Conservation (phyloP, 2,888 invertebrate species). For the Alloplasta piceator region DNA sequence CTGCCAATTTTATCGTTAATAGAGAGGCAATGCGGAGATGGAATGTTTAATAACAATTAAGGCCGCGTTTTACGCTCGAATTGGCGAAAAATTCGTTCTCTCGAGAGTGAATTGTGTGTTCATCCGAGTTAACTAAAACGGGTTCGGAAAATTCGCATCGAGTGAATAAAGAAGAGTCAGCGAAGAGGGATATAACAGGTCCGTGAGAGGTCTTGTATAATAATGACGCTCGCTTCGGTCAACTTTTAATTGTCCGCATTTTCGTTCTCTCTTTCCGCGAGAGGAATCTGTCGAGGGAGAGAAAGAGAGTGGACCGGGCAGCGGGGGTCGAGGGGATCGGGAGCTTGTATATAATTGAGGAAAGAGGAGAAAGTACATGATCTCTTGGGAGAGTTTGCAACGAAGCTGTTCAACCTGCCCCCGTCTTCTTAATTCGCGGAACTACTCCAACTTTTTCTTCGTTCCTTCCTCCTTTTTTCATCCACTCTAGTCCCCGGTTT, state of each 20-base stretch:
- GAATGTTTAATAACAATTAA: conserved; percentile 29
- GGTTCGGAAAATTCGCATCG: conserved; percentile 24
- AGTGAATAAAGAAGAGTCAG: conserved; percentile 26
- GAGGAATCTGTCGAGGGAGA: not conserved
- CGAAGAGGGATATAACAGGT: not conserved
- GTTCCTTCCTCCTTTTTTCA: conserved; percentile 6
- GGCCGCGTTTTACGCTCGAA: conserved; percentile 19
- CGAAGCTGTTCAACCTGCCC: conserved; percentile 40
- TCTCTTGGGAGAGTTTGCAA: conserved; percentile 42
- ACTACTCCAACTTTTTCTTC: conserved; percentile 4
- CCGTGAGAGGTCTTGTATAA: conserved; percentile 31
- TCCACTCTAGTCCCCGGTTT: not conserved
- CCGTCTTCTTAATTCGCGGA: conserved; percentile 20
- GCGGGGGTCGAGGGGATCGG: too few relatives aligned
- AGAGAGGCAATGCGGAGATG: conserved; percentile 4
- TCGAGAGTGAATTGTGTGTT: conserved; percentile 38
- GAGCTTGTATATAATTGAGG: too few relatives aligned
- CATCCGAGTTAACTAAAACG: conserved; percentile 49
- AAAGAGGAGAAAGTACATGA: not conserved
- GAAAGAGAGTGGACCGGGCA: not conserved
- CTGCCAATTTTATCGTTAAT: too few relatives aligned
- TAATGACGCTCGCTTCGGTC: conserved; percentile 37
- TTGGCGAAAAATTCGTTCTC: conserved; percentile 21
- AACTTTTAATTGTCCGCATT: conserved; percentile 46
- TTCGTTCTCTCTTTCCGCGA: conserved; percentile 25